These are phyloP conservation scores for Atherinomorus stipes DNA, from an alignment of 2,113 vertebrate genomes.

Conservation along the genomic window DNA sequence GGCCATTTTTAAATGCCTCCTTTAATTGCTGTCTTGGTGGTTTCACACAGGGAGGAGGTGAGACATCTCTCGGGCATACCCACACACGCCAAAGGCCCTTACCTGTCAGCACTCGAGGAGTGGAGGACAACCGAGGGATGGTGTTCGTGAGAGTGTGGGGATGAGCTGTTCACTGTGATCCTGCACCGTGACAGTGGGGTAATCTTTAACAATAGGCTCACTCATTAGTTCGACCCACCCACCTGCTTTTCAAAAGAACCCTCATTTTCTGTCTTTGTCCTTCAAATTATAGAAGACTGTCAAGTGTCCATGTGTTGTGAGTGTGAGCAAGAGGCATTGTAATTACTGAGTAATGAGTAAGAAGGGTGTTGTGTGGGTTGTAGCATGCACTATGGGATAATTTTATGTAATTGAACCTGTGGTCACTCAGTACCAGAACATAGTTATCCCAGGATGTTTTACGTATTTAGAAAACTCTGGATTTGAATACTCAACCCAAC, in stretches of 20 bases:
- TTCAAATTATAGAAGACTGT: constrained; percentile 38
- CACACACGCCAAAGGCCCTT: constrained; percentile 7
- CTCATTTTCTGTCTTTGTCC: constrained; percentile 65
- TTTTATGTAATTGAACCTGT: background rate
- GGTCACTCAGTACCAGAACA: background rate
- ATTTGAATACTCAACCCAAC: background rate
- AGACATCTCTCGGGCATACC: constrained; percentile 6
- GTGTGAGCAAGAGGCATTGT: background rate
- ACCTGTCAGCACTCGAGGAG: constrained; percentile 54
- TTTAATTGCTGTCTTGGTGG: constrained; percentile 42
- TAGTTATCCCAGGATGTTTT: background rate
- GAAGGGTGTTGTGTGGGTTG: background rate
- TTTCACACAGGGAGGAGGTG: constrained; percentile 22
- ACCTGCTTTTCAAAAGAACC: constrained; percentile 38
- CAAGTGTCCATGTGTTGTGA: constrained; percentile 28
- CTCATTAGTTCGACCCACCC: constrained; percentile 58
- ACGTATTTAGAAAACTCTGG: background rate
- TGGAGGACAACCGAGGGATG: constrained; percentile 22
- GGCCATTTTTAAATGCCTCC: constrained; percentile 20
- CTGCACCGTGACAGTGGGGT: constrained; percentile 54
- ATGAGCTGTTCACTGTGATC: constrained; percentile 62
- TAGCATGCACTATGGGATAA: background rate
- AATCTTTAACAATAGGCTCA: constrained; percentile 55
- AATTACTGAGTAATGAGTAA: constrained; percentile 8
- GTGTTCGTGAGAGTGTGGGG: constrained; percentile 48